Percentiles rank a stretch among this genome's conserved stretches.
Evolutionary conservation across 2,888 invertebrate genomes (phyloP).

Genomic region (Dascillus cervinus): DNA sequence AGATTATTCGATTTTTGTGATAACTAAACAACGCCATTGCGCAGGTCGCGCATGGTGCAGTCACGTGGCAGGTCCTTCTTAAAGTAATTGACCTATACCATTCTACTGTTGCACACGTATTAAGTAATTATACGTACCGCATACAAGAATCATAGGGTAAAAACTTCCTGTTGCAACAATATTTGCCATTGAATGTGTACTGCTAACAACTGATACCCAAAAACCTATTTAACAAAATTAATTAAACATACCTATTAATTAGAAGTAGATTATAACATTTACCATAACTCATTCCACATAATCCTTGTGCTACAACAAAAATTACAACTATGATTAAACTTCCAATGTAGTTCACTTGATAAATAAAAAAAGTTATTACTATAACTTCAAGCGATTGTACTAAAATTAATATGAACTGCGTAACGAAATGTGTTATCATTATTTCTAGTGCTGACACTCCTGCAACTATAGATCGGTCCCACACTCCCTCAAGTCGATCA

Average conservation of each 20-base stretch:
- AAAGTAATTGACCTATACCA: too few species aligned
- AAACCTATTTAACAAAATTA: conserved; percentile 55
- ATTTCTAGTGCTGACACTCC: conserved; percentile 77
- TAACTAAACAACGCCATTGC: too few species aligned
- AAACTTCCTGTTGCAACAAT: conserved; percentile 82
- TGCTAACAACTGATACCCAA: conserved; percentile 71
- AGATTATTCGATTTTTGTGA: too few species aligned
- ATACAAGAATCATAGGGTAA: conserved; percentile 80
- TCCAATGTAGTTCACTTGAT: conserved; percentile 55
- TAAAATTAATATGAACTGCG: conserved; percentile 66
- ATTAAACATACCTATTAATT: conserved; percentile 6
- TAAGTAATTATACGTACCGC: conserved; percentile 57
- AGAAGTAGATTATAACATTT: conserved; percentile 8
- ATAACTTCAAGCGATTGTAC: conserved; percentile 60
- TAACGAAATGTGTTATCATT: conserved; percentile 68
- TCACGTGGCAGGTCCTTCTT: too few species aligned
- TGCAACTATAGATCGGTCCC: conserved; percentile 81
- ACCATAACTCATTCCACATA: conserved; percentile 82
- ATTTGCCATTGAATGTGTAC: conserved; percentile 73
- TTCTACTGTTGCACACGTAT: too few species aligned
- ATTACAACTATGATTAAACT: conserved; percentile 52
- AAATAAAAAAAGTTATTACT: conserved; percentile 53
- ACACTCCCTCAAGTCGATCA: conserved; percentile 74
- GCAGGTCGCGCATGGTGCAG: too few species aligned
- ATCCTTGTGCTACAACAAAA: conserved; percentile 63